Conservation (phyloP, 1,140 invertebrate species). For the Sinella curviseta region DNA sequence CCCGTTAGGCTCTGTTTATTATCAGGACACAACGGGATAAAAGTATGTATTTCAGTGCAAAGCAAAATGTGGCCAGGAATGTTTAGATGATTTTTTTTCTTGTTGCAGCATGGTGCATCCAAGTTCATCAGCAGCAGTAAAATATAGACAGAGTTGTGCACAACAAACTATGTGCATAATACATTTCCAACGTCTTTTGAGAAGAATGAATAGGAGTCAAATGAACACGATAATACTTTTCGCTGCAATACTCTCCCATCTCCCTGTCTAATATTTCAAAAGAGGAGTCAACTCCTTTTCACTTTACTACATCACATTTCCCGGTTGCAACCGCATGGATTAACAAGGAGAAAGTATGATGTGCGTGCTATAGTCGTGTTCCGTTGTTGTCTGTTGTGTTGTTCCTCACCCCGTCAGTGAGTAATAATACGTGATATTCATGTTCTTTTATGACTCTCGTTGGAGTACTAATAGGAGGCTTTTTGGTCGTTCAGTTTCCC, state of each 20-base stretch:
- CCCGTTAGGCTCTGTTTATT: too few relatives aligned
- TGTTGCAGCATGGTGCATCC: slow-evolving; percentile 6
- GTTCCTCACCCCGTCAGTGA: not conserved
- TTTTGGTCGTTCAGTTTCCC: not conserved
- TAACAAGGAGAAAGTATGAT: too few relatives aligned
- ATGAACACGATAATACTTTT: not conserved
- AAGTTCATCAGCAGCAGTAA: too few relatives aligned
- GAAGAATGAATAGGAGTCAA: not conserved
- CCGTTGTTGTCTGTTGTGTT: too few relatives aligned
- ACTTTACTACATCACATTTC: not conserved
- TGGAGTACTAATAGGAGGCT: not conserved
- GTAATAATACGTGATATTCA: not conserved
- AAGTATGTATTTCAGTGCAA: too few relatives aligned
- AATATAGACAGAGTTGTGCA: too few relatives aligned
- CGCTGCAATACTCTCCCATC: not conserved
- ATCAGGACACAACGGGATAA: too few relatives aligned
- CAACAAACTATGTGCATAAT: too few relatives aligned
- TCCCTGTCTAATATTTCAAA: not conserved
- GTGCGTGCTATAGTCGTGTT: too few relatives aligned
- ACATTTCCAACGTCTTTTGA: not conserved
- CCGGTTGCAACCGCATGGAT: not conserved
- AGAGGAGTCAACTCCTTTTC: not conserved
- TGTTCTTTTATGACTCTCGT: not conserved
- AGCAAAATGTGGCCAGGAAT: too few relatives aligned
- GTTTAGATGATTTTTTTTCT: too few relatives aligned